Conservation (phyloP, 2,113 vertebrate genomes). For the Dipodomys ordii region DNA sequence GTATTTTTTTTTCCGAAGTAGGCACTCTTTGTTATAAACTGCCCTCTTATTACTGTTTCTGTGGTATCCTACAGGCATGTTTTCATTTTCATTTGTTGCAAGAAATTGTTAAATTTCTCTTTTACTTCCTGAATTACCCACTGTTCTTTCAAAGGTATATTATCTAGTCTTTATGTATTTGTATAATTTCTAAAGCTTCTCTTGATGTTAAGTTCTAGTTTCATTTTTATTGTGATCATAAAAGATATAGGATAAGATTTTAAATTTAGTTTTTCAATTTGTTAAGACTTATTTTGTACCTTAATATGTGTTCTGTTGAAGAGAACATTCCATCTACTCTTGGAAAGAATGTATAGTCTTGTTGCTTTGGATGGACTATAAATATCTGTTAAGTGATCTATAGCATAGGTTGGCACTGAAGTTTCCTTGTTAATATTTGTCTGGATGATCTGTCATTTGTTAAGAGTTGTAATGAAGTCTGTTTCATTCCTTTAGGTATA, state of each 20-base stretch:
- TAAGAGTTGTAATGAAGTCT: neutral
- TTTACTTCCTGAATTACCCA: neutral
- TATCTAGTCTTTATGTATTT: neutral
- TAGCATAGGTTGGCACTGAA: neutral
- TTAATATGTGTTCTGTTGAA: neutral
- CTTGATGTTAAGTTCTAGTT: neutral
- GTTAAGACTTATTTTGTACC: neutral
- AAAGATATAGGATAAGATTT: neutral
- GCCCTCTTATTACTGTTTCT: neutral
- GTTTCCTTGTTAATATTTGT: neutral
- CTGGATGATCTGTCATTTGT: neutral
- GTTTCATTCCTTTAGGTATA: neutral
- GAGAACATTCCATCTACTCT: neutral
- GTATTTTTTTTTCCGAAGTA: neutral
- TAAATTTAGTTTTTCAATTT: neutral
- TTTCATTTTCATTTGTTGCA: neutral
- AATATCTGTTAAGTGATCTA: neutral
- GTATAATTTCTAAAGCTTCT: neutral
- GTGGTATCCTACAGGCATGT: neutral
- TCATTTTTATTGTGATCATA: neutral
- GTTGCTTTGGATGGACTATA: neutral
- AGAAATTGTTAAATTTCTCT: neutral
- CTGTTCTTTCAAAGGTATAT: neutral
- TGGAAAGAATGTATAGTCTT: neutral
- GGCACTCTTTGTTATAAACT: neutral